These are phyloP conservation scores for Leistus spinibarbis DNA, from an alignment of 2,888 invertebrate genomes.

Conservation along the genomic window DNA sequence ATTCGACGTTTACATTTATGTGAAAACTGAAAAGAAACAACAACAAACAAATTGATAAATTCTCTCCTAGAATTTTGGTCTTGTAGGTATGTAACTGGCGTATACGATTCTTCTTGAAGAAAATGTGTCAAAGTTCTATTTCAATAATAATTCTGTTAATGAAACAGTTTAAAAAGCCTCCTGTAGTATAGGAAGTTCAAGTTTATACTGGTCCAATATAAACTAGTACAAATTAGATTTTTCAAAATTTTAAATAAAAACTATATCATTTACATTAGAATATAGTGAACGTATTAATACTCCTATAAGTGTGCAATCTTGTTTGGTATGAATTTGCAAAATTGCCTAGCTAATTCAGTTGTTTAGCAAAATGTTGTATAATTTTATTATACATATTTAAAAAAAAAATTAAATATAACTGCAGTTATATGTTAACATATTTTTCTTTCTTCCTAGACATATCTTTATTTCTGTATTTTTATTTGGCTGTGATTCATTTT, in stretches of 20 bases:
- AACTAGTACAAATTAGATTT: not conserved
- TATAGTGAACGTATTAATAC: not conserved
- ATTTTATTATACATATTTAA: slow-evolving; percentile 38
- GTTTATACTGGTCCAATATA: not conserved
- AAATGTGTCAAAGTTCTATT: no score
- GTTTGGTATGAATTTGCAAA: slow-evolving; percentile 29
- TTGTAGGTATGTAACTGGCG: not conserved
- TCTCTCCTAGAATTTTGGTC: no score
- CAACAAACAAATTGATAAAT: no score
- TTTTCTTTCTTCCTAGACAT: not conserved
- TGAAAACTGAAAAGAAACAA: no score
- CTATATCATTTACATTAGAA: not conserved
- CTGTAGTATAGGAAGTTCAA: not conserved
- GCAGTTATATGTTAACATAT: slow-evolving; percentile 22
- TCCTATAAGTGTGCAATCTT: slow-evolving; percentile 2
- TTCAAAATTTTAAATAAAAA: not conserved
- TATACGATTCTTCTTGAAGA: no score
- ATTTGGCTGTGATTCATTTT: not conserved
- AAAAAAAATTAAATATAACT: slow-evolving; percentile 32
- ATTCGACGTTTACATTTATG: no score
- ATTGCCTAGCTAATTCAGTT: slow-evolving; percentile 36
- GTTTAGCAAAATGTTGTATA: slow-evolving; percentile 35
- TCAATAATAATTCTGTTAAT: not conserved
- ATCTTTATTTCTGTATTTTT: not conserved
- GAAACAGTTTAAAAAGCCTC: no score